These are phyloP conservation scores for Busseola fusca DNA, from an alignment of 2,888 invertebrate genomes.

Conservation along the genomic window DNA sequence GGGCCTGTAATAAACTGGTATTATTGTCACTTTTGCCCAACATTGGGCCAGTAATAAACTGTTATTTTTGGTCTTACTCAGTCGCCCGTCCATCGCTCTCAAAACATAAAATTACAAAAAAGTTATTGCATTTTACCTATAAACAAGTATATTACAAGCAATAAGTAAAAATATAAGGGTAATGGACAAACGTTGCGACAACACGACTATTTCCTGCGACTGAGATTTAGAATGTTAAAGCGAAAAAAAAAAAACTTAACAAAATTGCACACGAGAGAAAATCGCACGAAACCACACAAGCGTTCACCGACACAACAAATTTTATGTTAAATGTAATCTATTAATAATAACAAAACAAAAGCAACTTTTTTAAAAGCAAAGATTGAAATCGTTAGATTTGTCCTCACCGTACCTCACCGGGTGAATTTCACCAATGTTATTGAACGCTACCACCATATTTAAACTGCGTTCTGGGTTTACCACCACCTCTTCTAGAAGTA, in stretches of 20 bases:
- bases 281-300: slow-evolving; percentile 16
- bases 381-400: neutral
- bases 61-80: neutral
- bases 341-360: slow-evolving; percentile 28
- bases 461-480: too few species aligned
- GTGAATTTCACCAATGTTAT: neutral
- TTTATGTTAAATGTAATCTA: slow-evolving; percentile 5
- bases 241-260: slow-evolving; percentile 21
- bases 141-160: slow-evolving; percentile 58
- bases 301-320: slow-evolving; percentile 11
- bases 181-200: slow-evolving; percentile 1
- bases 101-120: slow-evolving; percentile 50
- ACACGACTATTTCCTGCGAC: slow-evolving; percentile 6
- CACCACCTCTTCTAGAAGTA: too few species aligned
- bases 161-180: slow-evolving; percentile 32
- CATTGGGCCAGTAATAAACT: neutral
- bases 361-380: neutral
- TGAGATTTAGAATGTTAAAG: slow-evolving; percentile 5
- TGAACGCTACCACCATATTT: neutral
- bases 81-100: slow-evolving; percentile 29
- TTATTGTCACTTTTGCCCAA: neutral
- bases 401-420: neutral
- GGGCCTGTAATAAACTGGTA: too few species aligned
- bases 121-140: slow-evolving; percentile 59
- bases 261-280: slow-evolving; percentile 40